Evolutionary conservation across 2,113 vertebrate genomes (phyloP).

Genomic region (Balaeniceps rex): DNA sequence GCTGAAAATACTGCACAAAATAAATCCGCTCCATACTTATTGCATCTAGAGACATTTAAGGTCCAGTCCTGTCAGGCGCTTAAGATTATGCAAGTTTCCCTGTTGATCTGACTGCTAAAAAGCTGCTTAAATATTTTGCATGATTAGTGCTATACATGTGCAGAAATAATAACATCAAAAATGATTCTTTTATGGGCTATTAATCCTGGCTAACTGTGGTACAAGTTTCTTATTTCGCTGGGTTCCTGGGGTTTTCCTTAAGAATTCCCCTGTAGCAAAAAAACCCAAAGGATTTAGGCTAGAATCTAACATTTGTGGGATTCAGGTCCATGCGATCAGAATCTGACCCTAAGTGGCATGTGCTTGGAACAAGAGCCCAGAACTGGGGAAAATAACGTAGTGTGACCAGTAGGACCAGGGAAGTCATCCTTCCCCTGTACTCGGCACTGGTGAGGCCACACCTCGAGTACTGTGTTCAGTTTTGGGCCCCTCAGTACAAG

Average conservation of each 20-base stretch:
- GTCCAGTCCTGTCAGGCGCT: background rate
- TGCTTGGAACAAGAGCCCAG: background rate
- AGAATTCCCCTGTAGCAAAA: background rate
- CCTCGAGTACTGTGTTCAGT: too few relatives aligned
- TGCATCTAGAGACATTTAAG: background rate
- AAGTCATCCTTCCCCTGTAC: too few relatives aligned
- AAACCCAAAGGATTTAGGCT: background rate
- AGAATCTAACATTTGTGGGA: background rate
- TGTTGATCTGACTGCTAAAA: background rate
- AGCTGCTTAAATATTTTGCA: conserved; percentile 27
- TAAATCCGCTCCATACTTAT: background rate
- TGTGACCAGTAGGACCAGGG: too few relatives aligned
- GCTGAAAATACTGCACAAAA: conserved; percentile 16
- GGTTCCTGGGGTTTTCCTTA: background rate
- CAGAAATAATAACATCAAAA: background rate
- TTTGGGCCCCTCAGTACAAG: too few relatives aligned
- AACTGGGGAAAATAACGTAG: background rate
- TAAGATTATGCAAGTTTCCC: conserved; percentile 2
- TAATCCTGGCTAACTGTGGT: background rate
- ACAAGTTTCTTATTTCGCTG: background rate
- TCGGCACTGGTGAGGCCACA: too few relatives aligned
- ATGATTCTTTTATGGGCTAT: background rate
- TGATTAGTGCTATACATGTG: background rate
- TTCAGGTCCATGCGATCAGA: background rate
- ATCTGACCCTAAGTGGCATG: background rate